Evolutionary conservation across 2,888 invertebrate species (phyloP), one percentile per base, ranked within the genome.

Genomic region (Saturnia pavonia): DNA sequence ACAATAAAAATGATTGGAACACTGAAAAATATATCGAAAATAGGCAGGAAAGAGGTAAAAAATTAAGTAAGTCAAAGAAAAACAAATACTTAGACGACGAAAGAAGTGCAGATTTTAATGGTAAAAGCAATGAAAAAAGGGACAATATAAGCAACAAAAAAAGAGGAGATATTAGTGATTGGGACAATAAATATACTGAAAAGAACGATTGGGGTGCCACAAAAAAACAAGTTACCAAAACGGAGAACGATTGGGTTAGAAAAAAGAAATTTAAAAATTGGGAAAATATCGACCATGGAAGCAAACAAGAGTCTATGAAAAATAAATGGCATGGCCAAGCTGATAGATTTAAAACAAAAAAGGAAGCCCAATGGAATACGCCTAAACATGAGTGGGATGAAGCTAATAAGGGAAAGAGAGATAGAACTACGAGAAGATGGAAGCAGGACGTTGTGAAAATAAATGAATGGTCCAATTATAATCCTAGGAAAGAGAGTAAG

Each of bases 401-500:
- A 1, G 69, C 16, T 14, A 63, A 66, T 22, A 72, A 70, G 22
- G 72, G 66, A 14, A 68, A 69, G 0, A 60, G 70, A 25, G 70
- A 73, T 19, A 45, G 60, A 54, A 69, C 63, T 34, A 68, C 40
- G 9, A 70, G 19, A 14, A 51, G 48, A 22, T 57, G 69, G 40
- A 68, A 70, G 9, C 73, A 71, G 0, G 45, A 54, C 8, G 60
- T 16, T 25, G 51, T 22, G 12, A 68, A 73, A 45, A 45, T 19
- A 0, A 68, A 69, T 0, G 71, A 74, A 25, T 70, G 74, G 73
- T 67, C 70, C 9, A 67, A 45, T 54, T 74, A 69, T 19, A 70
- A 67, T 0, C 75, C 77, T 0, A 74, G 76, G 68, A 69, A 65
- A 9, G 69, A 71, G 3, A 69, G 75, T 3, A 77, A 68, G 16